Percentiles rank a stretch among this genome's conserved stretches.
Evolutionary conservation across 2,797 vertebrate genomes (phyloP).

Genomic region (Cryptoblepharus egeriae): DNA sequence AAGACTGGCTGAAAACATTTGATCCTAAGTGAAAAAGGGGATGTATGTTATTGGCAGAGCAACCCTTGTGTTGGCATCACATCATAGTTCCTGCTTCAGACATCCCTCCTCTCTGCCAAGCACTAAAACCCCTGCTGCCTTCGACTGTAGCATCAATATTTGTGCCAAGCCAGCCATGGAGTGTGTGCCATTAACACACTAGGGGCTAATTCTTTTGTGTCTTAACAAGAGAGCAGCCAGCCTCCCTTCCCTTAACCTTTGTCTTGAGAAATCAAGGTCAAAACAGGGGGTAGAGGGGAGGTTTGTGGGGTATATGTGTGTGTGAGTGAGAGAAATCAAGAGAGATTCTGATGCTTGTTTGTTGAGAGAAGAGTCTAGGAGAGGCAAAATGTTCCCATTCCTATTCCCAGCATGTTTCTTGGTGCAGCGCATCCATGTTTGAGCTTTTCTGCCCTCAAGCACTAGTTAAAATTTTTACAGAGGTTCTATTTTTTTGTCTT

Average conservation of each 20-base stretch:
- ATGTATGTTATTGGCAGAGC: not conserved
- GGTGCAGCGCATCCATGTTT: not conserved
- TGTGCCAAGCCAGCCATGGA: conserved; percentile 21
- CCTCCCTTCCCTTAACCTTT: not conserved
- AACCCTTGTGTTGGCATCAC: conserved; percentile 1
- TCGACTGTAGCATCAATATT: conserved; percentile 13
- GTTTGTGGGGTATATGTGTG: too few relatives aligned
- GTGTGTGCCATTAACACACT: conserved; percentile 10
- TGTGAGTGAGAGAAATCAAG: not conserved
- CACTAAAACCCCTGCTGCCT: conserved; percentile 23
- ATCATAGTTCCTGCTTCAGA: conserved; percentile 22
- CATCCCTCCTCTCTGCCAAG: conserved; percentile 21
- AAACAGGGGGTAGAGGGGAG: too few relatives aligned
- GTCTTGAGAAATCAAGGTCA: conserved; percentile 15
- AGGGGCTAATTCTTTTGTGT: conserved; percentile 20
- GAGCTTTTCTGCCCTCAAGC: not conserved
- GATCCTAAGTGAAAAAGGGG: not conserved
- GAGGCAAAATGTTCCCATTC: not conserved
- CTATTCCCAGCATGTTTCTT: not conserved
- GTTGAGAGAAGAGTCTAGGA: not conserved
- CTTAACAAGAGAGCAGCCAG: conserved; percentile 16
- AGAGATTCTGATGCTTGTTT: conserved; percentile 3
- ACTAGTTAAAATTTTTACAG: not conserved
- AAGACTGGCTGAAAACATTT: not conserved
- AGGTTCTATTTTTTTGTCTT: not conserved